Percentiles rank a stretch among this genome's conserved stretches.
Conservation (phyloP, 2,888 invertebrate species). For the Megalurothrips usitatus region DNA sequence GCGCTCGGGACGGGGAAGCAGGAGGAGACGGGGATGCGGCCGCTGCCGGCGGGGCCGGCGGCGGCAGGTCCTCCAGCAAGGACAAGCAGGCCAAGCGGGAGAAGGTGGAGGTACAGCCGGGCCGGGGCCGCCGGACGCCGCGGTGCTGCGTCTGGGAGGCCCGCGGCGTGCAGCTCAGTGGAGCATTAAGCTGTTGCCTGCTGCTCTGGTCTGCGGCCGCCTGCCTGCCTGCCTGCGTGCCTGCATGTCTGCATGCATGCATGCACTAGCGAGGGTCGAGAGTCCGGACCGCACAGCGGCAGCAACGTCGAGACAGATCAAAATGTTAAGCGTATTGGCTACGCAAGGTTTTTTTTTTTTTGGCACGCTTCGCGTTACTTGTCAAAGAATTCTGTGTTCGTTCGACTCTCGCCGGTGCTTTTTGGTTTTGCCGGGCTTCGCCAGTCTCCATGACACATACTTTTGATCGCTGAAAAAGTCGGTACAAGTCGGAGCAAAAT, state of each 20-base stretch:
- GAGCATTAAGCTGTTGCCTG: not conserved
- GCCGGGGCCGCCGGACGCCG: not conserved
- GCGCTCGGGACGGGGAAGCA: not conserved
- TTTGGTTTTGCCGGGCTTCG: no score
- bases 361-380: no score
- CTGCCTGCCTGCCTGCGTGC: not conserved
- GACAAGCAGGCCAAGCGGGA: not conserved
- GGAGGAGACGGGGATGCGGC: not conserved
- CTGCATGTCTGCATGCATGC: not conserved
- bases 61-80: not conserved
- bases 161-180: not conserved
- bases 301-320: no score
- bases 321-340: no score
- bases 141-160: not conserved
- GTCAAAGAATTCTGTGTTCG: no score
- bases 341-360: no score
- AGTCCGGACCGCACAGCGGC: no score
- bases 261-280: not conserved
- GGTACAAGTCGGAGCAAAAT: no score
- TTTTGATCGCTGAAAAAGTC: no score
- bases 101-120: slow-evolving; percentile 4
- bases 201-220: not conserved
- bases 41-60: slow-evolving; percentile 11
- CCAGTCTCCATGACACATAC: no score
- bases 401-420: no score